Evolutionary conservation across 2,888 invertebrate genomes (phyloP), one percentile per base, ranked within the genome.

Genomic region (Pristionchus mayeri): DNA sequence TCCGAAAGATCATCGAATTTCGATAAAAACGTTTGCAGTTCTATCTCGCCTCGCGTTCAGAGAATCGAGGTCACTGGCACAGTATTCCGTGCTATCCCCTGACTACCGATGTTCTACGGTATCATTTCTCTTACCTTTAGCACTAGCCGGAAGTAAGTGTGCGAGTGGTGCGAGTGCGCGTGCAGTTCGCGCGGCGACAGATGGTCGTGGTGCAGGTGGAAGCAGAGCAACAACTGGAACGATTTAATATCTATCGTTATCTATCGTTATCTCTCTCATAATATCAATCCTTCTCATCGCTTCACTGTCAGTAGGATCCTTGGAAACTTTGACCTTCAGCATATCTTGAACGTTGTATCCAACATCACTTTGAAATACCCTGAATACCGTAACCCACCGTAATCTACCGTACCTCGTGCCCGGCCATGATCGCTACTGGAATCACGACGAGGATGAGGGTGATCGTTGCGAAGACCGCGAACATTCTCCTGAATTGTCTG

Each of bases 81-180:
- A n/a, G n/a, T n/a, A n/a, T n/a, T n/a, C n/a, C n/a, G n/a, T n/a
- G n/a, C n/a, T n/a, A n/a, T n/a, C n/a, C n/a, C n/a, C n/a, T n/a
- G n/a, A n/a, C n/a, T n/a, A n/a, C n/a, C n/a, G n/a, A n/a, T n/a
- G n/a, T n/a, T n/a, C n/a, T n/a, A n/a, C n/a, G n/a, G n/a, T n/a
- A n/a, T n/a, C n/a, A 57, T 9, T 24, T 57, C 16, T 7, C 60
- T 37, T 3, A 71, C 71, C 44, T 71, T 71, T 11, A 71, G 13
- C 40, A 44, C 71, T 3, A 71, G 71, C n/a, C 71, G 21, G 16
- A 71, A 71, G 18, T 71, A 71, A 3, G 37, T 30, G 40, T 71
- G 71, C 1, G 71, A 71, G 71, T 71, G 21, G 71, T 71, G 71
- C 11, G 71, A 71, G 24, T 71, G 71, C n/a, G 71, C 44, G 71